Evolutionary conservation across 2,113 vertebrate genomes (phyloP).

Genomic region (Fulica atra): DNA sequence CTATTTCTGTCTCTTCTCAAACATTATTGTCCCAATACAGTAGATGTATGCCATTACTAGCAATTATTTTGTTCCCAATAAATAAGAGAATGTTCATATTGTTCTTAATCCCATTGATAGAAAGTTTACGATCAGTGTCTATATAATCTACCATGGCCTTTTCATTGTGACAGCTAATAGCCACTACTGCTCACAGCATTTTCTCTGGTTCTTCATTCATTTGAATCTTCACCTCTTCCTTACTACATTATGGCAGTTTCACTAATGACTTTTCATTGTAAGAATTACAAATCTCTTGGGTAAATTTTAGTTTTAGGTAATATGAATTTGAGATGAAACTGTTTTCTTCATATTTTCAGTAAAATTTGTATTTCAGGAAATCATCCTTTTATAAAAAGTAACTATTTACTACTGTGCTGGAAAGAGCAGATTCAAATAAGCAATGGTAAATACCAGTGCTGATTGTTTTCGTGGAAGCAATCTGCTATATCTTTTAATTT

Average conservation of each 20-base stretch:
- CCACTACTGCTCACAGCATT: not conserved
- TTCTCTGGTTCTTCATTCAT: not conserved
- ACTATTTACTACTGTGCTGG: not conserved
- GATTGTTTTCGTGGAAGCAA: not conserved
- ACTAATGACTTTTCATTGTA: not conserved
- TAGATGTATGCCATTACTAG: fast-evolving
- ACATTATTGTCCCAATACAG: not conserved
- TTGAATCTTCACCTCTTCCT: not conserved
- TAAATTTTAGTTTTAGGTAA: not conserved
- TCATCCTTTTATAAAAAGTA: not conserved
- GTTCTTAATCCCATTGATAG: not conserved
- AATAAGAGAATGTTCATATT: not conserved
- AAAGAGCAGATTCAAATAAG: not conserved
- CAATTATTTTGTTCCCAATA: not conserved
- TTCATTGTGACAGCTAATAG: not conserved
- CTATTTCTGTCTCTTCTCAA: not conserved
- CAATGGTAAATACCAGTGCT: not conserved
- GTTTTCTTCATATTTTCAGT: not conserved
- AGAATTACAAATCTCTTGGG: not conserved
- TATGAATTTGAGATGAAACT: not conserved
- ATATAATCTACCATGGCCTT: not conserved
- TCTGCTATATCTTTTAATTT: not conserved
- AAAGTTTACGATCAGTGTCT: not conserved
- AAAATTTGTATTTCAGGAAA: not conserved
- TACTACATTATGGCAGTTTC: not conserved